Conservation (phyloP, 2,113 vertebrate genomes). For the Nettapus auritus region DNA sequence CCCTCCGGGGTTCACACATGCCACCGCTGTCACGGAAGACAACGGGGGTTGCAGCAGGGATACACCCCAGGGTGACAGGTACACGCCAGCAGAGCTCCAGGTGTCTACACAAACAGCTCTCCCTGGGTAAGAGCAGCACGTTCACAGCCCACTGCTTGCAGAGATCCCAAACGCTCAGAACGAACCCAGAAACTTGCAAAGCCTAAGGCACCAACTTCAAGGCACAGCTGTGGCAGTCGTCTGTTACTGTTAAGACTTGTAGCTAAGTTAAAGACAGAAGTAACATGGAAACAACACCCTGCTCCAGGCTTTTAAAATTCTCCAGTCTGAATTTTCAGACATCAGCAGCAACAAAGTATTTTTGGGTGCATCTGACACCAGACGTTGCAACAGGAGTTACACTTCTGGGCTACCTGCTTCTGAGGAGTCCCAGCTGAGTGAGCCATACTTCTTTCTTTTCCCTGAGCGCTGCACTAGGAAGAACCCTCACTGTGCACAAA, state of each 20-base stretch:
- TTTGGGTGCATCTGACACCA: background rate
- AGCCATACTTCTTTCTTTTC: background rate
- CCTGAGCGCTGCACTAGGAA: background rate
- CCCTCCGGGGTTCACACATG: background rate
- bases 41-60: background rate
- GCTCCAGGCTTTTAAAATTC: background rate
- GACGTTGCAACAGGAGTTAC: background rate
- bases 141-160: background rate
- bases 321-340: accelerated
- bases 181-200: background rate
- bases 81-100: background rate
- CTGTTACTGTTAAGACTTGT: background rate
- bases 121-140: accelerated
- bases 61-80: no score
- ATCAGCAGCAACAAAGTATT: background rate
- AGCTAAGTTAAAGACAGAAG: background rate
- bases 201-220: background rate
- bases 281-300: no score
- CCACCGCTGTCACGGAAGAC: background rate
- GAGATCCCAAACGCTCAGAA: background rate
- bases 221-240: accelerated
- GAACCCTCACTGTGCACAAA: background rate
- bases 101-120: accelerated
- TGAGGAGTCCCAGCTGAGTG: background rate
- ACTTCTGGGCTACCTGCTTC: background rate